A percentile compares a stretch with the other conserved stretches of the same genome.
phyloP scores from a whole-genome alignment of 2,888 invertebrate species.

The Microplitis deprimator region DNA sequence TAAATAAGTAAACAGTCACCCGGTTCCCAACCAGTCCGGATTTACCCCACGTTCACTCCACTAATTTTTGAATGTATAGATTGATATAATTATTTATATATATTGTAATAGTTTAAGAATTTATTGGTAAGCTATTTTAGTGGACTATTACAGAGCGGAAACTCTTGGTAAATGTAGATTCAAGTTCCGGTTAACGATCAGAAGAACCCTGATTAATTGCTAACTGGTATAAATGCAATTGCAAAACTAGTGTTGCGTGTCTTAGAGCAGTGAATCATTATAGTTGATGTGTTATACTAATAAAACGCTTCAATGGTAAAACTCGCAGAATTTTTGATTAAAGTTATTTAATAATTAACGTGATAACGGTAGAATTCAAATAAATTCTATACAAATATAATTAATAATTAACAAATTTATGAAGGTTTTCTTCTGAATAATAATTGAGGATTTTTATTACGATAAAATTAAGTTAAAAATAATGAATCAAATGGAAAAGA shows the following conservation, averaged over 20 bases:
- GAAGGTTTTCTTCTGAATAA: too few relatives aligned
- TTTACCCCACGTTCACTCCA: too few relatives aligned
- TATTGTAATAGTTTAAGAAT: conserved; percentile 13
- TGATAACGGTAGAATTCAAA: not conserved
- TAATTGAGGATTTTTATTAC: not conserved
- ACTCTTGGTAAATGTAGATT: conserved; percentile 38
- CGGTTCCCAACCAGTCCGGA: too few relatives aligned
- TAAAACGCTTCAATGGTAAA: conserved; percentile 2
- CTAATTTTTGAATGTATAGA: too few relatives aligned
- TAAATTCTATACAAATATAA: not conserved
- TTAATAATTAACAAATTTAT: too few relatives aligned
- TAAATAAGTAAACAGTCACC: too few relatives aligned
- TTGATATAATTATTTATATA: not conserved
- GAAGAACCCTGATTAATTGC: conserved; percentile 39
- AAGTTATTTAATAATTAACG: not conserved
- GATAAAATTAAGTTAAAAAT: not conserved
- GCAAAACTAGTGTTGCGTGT: conserved; percentile 31
- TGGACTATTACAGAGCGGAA: conserved; percentile 18
- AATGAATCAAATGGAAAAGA: not conserved
- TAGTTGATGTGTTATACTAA: not conserved
- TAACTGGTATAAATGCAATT: conserved; percentile 20
- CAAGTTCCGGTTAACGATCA: conserved; percentile 37
- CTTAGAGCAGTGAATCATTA: conserved; percentile 26
- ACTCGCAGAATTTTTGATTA: not conserved
- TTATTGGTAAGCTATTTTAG: conserved; percentile 15